Evolutionary conservation across 2,888 invertebrate genomes (phyloP), one percentile per base, ranked within the genome.

Genomic region (Petrophora chlorosata): DNA sequence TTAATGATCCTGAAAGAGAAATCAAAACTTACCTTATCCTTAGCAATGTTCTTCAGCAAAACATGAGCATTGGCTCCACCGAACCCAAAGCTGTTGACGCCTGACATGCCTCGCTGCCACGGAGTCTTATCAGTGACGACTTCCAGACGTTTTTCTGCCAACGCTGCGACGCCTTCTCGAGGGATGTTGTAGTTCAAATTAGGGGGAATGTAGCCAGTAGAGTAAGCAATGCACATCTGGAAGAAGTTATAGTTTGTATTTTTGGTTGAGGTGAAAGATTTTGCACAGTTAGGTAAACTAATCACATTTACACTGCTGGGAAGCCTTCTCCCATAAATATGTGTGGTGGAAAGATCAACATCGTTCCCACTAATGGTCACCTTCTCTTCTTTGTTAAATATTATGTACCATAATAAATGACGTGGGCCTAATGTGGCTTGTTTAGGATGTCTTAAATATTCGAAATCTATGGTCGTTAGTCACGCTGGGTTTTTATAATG

Each of bases 71-170:
- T 97, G 2, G 95, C 95, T 0, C 98, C 98, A 16, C 98, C 98
- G 73, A 98, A 98, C 0, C 98, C 98, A 76, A 98, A 98, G 5
- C 96, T 97, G 86, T 97, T 98, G 14, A 98, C 91, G 2, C 95
- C 98, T 14, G 95, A 94, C 70, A 94, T 90, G 12, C 96, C 95
- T 17, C 95, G 94, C 19, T 92, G 82, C 92, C 96, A 94, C 0
- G 92, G 92, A 13, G 83, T 94, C 74, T 90, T 92, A 35, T 94
- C 95, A 0, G 94, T 93, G 0, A 98, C 94, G 0, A 98, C 96
- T 59, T 92, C 69, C 17, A 95, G 75, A 29, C 93, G 85, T 0
- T 93, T 93, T 17, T 94, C 92, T 0, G 89, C 85, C 0, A 96
- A 74, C 0, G 93, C 92, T 9, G 90, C 82, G 0, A 95, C 91